Percentiles rank a stretch among this genome's conserved stretches.
Evolutionary conservation across 2,113 vertebrate species (phyloP).

Genomic region (Sebastes fasciatus): DNA sequence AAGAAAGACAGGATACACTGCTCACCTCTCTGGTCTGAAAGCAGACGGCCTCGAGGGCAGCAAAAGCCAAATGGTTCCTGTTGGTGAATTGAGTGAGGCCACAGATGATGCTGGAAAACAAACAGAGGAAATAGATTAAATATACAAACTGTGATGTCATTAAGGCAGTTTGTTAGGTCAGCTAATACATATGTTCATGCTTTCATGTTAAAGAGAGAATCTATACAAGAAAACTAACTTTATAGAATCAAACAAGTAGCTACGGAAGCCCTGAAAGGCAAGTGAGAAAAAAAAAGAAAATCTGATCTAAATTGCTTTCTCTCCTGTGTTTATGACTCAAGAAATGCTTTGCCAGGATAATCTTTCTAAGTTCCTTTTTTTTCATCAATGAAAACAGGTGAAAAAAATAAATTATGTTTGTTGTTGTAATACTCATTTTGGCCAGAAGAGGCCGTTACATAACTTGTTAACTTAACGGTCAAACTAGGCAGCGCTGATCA

Average conservation of each 20-base stretch:
- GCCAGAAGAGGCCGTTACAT: neutral
- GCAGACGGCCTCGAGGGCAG: constrained; percentile 97
- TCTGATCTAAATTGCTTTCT: neutral
- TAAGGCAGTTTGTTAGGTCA: neutral
- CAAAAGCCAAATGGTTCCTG: constrained; percentile 95
- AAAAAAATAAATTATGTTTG: neutral
- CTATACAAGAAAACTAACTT: neutral
- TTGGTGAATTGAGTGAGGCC: constrained; percentile 99
- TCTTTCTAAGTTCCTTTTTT: no score
- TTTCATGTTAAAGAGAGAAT: neutral
- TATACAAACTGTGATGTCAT: neutral
- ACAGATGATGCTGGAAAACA: constrained; percentile 92
- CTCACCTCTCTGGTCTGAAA: constrained; percentile 98
- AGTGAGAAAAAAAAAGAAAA: neutral
- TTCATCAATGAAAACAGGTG: neutral
- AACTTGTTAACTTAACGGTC: no score
- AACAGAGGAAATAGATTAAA: neutral
- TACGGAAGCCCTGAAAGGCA: neutral
- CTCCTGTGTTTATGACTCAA: no score
- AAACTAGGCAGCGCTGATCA: no score
- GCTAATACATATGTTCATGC: neutral
- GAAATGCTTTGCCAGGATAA: no score
- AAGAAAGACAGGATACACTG: neutral
- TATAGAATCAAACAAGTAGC: neutral
- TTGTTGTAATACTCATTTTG: neutral